These are phyloP conservation scores for Lepisosteus osseus DNA, from an alignment of 2,113 vertebrate genomes.

Conservation along the genomic window DNA sequence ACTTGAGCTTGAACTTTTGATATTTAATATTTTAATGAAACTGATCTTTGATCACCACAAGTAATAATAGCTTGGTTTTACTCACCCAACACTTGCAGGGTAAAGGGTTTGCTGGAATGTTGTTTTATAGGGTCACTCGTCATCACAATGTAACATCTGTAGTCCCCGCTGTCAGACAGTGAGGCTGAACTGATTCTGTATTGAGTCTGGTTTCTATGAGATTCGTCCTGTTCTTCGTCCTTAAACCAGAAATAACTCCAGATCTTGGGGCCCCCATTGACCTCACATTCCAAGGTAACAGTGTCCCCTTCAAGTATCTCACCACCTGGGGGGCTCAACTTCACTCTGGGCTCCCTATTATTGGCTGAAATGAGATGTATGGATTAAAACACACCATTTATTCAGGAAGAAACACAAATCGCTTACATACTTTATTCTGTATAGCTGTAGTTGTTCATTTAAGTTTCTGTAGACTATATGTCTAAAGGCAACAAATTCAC, in stretches of 20 bases:
- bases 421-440: too few species aligned
- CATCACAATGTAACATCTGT: background rate
- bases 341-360: background rate
- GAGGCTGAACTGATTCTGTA: background rate
- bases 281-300: background rate
- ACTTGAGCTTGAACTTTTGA: too few species aligned
- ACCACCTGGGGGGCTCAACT: background rate
- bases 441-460: too few species aligned
- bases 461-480: too few species aligned
- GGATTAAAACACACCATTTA: too few species aligned
- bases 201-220: background rate
- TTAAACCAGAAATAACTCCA: background rate
- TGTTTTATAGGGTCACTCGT: background rate
- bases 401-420: too few species aligned
- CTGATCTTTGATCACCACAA: too few species aligned
- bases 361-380: too few species aligned
- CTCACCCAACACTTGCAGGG: background rate
- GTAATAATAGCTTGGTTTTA: too few species aligned
- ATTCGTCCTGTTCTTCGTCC: background rate
- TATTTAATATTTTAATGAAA: too few species aligned
- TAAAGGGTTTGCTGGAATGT: background rate
- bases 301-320: background rate
- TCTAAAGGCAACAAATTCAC: too few species aligned
- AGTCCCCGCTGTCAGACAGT: background rate
- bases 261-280: background rate